A percentile compares a stretch with the other conserved stretches of the same genome.
These are phyloP conservation scores for Myripristis jacobus DNA, from an alignment of 2,797 vertebrate species.

Conservation along the genomic window DNA sequence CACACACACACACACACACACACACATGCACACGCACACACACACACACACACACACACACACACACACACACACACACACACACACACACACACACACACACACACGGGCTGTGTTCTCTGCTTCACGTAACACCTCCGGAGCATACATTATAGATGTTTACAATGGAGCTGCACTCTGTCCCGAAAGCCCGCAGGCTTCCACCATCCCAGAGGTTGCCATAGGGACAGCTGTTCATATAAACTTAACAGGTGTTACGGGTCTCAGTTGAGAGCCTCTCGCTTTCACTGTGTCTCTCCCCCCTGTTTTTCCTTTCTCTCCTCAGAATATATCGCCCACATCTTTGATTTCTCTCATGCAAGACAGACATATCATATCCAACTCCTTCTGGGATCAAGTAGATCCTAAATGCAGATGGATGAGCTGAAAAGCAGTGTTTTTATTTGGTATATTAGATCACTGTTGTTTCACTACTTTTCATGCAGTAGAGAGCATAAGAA, in stretches of 20 bases:
- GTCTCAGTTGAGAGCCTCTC: constrained; percentile 39
- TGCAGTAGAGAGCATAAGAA: not conserved
- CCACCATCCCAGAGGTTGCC: constrained; percentile 46
- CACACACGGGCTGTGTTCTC: constrained; percentile 9
- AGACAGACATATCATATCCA: not conserved
- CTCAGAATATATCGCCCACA: not conserved
- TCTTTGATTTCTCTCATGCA: constrained; percentile 20
- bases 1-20: no score
- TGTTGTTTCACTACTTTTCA: not conserved
- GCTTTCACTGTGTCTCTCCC: constrained; percentile 14
- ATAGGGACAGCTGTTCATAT: constrained; percentile 66
- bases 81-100: no score
- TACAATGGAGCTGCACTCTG: constrained; percentile 42
- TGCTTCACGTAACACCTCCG: constrained; percentile 31
- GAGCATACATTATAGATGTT: constrained; percentile 62
- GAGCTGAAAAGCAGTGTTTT: not conserved
- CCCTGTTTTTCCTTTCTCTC: constrained; percentile 14
- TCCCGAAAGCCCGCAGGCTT: constrained; percentile 42
- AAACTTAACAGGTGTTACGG: constrained; percentile 66
- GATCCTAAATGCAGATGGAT: not conserved
- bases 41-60: no score
- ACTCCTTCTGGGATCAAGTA: not conserved
- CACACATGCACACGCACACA: not conserved
- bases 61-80: no score
- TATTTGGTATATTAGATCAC: not conserved